phyloP scores from a whole-genome alignment of 2,113 vertebrate genomes.

The Bos javanicus region DNA sequence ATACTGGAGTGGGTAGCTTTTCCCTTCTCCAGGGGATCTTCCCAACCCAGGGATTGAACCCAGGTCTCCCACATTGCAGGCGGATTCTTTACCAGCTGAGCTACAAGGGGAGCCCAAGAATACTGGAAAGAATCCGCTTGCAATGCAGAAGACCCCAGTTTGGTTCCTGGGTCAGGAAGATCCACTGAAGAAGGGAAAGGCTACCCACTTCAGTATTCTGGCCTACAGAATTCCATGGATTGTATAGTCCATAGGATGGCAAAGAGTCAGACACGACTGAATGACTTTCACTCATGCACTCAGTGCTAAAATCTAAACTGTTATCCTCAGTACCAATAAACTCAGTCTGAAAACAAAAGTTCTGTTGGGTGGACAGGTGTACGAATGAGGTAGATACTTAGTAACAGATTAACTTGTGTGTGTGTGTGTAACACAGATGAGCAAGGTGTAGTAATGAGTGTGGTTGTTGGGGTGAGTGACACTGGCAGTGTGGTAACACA shows the following conservation, averaged over 20 bases:
- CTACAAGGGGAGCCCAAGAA: background rate
- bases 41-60: background rate
- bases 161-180: background rate
- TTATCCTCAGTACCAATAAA: background rate
- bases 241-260: background rate
- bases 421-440: background rate
- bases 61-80: background rate
- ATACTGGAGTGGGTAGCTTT: background rate
- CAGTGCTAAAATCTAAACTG: background rate
- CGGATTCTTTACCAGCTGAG: background rate
- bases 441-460: background rate
- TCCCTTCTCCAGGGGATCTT: background rate
- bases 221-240: background rate
- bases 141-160: background rate
- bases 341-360: conserved; percentile 1
- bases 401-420: background rate
- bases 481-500: background rate
- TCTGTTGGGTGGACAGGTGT: background rate
- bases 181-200: background rate
- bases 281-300: background rate
- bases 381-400: background rate
- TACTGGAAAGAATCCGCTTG: background rate
- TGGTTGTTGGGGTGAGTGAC: background rate
- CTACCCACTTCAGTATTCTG: background rate
- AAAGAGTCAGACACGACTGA: background rate